Evolutionary conservation across 2,797 vertebrate genomes (phyloP), one percentile per base, ranked within the genome.

Genomic region (Melanotaenia parkinsoni): DNA sequence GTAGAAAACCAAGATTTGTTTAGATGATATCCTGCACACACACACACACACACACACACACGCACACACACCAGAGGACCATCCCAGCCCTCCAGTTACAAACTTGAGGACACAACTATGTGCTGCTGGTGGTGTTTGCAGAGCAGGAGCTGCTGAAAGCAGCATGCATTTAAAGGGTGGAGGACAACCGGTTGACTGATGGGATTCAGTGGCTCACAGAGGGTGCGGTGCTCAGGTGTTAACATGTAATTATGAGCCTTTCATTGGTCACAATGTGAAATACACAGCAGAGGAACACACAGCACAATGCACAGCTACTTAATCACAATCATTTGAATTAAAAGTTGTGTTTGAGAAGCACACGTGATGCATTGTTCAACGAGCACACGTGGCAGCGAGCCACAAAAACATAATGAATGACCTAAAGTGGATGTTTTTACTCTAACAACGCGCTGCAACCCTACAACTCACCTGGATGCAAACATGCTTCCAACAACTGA

Each of bases 221-320:
- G 92, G 93, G 94, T 63, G 93, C 85, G 91, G 92, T 58, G 68
- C 77, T 86, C 88, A 89, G 85, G 89, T 85, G 91, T 92, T 93
- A 92, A 93, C 88, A 80, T 93, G 91, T 91, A 94, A 95, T 95
- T 95, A 95, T 88, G 87, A 88, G 85, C 87, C 89, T 94, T 95
- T 95, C 93, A 92, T 92, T 91, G 91, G 90, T 86, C 92, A 91
- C 89, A 92, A 80, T 86, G 89, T 88, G 88, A 88, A 88, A 86
- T 91, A 87, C 87, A 91, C 80, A 87, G 91, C 73, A 78, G 74
- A 81, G 70, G 70, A 90, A 86, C 85, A 85, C 86, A 82, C 74
- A 3, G 67, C 24, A 20, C 90, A 92, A 89, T 84, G 43, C 78
- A 58, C 72, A 81, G 81, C 69, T 10, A 66, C 81, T 88, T 77